Evolutionary conservation across 2,797 vertebrate species (phyloP).

Genomic region (Hemibagrus guttatus): DNA sequence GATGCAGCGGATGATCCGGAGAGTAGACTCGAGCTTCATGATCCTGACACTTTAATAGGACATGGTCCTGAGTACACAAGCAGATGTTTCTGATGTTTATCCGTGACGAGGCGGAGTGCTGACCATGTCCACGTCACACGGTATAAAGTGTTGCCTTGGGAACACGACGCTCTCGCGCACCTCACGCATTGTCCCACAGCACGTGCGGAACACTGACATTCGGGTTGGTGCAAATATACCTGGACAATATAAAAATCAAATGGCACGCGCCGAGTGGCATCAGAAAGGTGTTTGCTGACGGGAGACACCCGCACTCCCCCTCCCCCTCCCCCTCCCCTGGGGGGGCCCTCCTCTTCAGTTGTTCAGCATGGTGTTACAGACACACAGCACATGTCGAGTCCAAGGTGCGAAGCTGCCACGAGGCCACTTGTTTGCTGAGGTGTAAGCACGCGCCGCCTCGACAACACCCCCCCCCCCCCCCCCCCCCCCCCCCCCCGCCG

Average conservation of each 20-base stretch:
- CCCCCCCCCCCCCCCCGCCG: no score
- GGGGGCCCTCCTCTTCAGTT: no score
- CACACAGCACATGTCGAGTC: neutral
- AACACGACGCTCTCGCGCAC: neutral
- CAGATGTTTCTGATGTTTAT: no score
- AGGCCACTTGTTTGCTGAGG: neutral
- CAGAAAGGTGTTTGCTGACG: neutral
- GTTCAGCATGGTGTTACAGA: neutral
- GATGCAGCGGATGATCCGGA: no score
- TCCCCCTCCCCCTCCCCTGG: no score
- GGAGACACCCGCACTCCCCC: neutral
- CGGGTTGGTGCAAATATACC: neutral
- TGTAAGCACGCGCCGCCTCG: slow-evolving; percentile 2
- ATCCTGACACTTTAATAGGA: no score
- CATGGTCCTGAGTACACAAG: no score
- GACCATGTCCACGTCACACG: no score
- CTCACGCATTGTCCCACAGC: neutral
- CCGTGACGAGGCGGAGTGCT: no score
- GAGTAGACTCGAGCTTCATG: no score
- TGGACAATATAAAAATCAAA: neutral
- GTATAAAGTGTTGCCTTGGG: neutral
- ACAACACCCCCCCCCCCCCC: no score
- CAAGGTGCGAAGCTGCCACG: neutral
- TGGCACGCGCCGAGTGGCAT: slow-evolving; percentile 1
- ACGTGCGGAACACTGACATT: neutral